Evolutionary conservation across 2,797 vertebrate species (phyloP), one percentile per base, ranked within the genome.

Genomic region (Caiman crocodilus): DNA sequence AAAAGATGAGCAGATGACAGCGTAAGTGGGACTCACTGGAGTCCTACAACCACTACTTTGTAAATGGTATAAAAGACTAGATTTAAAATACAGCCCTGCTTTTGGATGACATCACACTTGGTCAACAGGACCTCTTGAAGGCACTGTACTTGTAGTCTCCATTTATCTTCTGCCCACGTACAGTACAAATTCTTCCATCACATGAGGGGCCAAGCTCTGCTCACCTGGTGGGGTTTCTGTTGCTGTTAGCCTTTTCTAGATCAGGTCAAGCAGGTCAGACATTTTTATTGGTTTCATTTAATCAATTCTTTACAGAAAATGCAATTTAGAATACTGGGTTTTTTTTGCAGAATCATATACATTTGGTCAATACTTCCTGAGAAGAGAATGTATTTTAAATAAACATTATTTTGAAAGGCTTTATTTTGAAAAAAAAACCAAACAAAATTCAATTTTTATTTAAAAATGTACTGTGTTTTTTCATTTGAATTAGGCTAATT

Each of bases 1-100:
- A 58, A 95, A 92, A 87, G 83, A 17, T 79, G 55, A 78, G 84
- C 84, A 82, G 88, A 86, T 92, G 76, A 88, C 13, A 79, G 58
- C 21, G 88, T 85, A 76, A 60, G 86, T 87, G 82, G 79, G 59
- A 73, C 93, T 60, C 71, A 79, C 20, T 85, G 76, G 79, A 67
- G 85, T 88, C 61, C 79, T 32, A 75, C 26, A 75, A 26, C 21
- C n/a, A 84, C n/a, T 67, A 76, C 73, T 50, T 60, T 56, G 63
- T 71, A 67, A 92, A 85, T 79, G 32, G 84, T n/a, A 92, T 50
- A 3, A 90, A 0, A 69, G 15, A 4, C 55, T 84, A 67, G 56
- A 90, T 76, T 1, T 87, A 86, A 92, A 92, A 88, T 56, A 74
- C 8, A 87, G 55, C 17, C 18, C 82, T 91, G 26, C 23, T 73